Evolutionary conservation across 2,888 invertebrate species (phyloP).

Genomic region (Erebia palarica): DNA sequence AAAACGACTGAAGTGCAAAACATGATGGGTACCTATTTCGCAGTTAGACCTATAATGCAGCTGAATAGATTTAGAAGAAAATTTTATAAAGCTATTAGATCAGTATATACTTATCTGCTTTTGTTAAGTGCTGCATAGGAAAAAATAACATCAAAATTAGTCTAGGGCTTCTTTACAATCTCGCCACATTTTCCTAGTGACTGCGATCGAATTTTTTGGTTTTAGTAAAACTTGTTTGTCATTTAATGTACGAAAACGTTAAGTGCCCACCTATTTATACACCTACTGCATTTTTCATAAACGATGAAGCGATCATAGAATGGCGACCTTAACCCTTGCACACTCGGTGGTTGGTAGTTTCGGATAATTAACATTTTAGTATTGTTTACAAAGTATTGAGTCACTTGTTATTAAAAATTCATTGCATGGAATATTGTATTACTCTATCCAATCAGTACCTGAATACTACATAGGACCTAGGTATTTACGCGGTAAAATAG

Average conservation of each 20-base stretch:
- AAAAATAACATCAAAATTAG: too few species aligned
- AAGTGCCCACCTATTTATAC: not conserved
- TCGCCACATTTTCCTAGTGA: too few species aligned
- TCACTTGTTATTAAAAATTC: constrained; percentile 1
- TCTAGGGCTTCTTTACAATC: not conserved
- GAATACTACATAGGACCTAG: not conserved
- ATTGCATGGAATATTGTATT: constrained; percentile 5
- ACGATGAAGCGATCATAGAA: constrained; percentile 22
- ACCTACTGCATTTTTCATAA: constrained; percentile 23
- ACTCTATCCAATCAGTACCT: not conserved
- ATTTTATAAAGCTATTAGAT: too few species aligned
- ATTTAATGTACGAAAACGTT: not conserved
- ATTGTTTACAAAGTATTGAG: constrained; percentile 26
- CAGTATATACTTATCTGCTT: too few species aligned
- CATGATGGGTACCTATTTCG: too few species aligned
- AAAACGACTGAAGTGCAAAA: too few species aligned
- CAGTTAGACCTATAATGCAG: too few species aligned
- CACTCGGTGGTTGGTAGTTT: constrained; percentile 26
- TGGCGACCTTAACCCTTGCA: constrained; percentile 42
- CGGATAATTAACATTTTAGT: constrained; percentile 40
- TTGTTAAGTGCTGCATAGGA: too few species aligned
- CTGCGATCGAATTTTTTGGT: too few species aligned
- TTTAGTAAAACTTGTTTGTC: too few species aligned
- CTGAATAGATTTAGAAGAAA: too few species aligned
- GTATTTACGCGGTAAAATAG: too few species aligned